phyloP scores from a whole-genome alignment of 2,797 vertebrate genomes.

The Cheracebus regulus region DNA sequence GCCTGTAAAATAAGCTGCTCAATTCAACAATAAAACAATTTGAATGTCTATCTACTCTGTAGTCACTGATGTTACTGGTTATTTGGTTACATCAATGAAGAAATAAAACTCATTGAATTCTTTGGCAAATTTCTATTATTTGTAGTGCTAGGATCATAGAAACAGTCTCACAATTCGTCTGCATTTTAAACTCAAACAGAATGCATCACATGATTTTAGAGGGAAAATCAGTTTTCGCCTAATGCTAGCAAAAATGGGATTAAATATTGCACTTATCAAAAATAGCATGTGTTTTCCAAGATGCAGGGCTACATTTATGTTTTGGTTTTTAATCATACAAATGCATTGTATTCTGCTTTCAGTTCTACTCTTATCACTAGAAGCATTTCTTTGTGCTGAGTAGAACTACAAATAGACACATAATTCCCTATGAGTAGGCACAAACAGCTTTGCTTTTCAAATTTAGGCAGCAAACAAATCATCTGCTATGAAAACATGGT shows the following conservation, averaged over 20 bases:
- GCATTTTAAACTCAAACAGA: neutral
- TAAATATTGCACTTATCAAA: neutral
- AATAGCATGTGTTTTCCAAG: neutral
- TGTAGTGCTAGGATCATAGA: neutral
- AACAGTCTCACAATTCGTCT: neutral
- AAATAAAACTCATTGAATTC: neutral
- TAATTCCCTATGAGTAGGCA: slow-evolving; percentile 32
- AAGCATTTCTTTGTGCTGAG: neutral
- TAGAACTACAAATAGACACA: neutral
- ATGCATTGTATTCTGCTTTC: neutral
- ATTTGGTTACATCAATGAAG: neutral
- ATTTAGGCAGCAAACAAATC: slow-evolving; percentile 20
- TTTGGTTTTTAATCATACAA: neutral
- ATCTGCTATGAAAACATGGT: slow-evolving; percentile 45
- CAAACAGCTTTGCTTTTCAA: slow-evolving; percentile 35
- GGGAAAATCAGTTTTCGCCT: neutral
- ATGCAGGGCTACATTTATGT: neutral
- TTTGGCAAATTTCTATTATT: neutral
- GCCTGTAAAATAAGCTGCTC: neutral
- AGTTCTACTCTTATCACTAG: neutral
- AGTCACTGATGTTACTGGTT: neutral
- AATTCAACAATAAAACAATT: slow-evolving; percentile 4
- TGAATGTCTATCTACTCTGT: neutral
- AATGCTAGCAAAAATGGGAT: neutral
- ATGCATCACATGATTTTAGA: neutral